Evolutionary conservation across 2,113 vertebrate genomes (phyloP).

Genomic region (Lepus americanus): DNA sequence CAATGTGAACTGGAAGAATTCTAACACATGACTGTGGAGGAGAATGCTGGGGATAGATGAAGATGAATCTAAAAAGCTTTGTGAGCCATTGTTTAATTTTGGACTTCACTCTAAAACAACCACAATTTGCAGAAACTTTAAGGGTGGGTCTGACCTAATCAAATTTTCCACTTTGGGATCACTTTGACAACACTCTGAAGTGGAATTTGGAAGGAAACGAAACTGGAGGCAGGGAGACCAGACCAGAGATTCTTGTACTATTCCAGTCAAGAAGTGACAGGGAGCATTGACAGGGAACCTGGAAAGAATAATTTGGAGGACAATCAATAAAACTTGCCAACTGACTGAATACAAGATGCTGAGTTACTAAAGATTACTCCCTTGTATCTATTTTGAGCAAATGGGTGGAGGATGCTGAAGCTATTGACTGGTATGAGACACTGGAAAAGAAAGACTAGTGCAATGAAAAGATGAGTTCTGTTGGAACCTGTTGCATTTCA

Average conservation of each 20-base stretch:
- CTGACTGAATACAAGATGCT: not conserved
- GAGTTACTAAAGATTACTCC: not conserved
- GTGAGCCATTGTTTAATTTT: constrained; percentile 1
- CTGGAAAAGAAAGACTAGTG: not conserved
- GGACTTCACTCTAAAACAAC: not conserved
- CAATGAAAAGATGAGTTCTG: constrained; percentile 1
- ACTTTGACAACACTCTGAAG: not conserved
- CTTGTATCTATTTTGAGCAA: not conserved
- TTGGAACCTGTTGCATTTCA: not conserved
- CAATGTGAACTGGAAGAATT: not conserved
- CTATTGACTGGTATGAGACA: not conserved
- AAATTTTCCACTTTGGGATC: constrained; percentile 35
- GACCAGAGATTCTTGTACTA: not conserved
- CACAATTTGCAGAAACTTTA: not conserved
- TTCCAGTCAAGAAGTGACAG: constrained; percentile 20
- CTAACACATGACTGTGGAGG: not conserved
- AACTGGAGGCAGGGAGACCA: not conserved
- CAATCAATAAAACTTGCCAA: constrained; percentile 30
- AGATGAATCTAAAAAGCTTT: not conserved
- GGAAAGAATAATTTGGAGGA: constrained; percentile 37
- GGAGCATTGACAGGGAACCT: not conserved
- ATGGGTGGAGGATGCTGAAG: not conserved
- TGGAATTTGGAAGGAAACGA: constrained; percentile 2
- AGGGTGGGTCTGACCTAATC: not conserved
- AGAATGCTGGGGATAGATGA: not conserved